phyloP scores from a whole-genome alignment of 2,888 invertebrate species.

The Parochlus steinenii region DNA sequence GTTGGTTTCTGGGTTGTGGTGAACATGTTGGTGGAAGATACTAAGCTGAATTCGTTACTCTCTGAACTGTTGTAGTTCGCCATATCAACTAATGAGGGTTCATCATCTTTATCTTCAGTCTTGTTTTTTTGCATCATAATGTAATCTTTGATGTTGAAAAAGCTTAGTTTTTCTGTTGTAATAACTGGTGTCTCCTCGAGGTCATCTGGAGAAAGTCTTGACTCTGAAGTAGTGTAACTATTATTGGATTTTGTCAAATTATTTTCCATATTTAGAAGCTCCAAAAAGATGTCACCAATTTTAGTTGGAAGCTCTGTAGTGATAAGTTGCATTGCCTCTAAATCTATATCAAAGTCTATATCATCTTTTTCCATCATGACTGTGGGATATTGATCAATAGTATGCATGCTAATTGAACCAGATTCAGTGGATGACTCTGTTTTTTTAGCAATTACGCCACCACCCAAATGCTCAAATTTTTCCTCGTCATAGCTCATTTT shows the following conservation, averaged over 20 bases:
- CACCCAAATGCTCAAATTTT: slow-evolving; percentile 28
- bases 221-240: slow-evolving; percentile 2
- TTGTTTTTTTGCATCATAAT: slow-evolving; percentile 15
- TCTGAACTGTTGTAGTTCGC: slow-evolving; percentile 14
- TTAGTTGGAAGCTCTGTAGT: neutral
- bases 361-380: neutral
- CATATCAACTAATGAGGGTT: no score
- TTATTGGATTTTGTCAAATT: neutral
- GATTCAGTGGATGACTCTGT: slow-evolving; percentile 18
- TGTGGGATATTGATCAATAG: no score
- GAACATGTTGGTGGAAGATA: neutral
- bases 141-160: slow-evolving; percentile 29
- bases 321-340: slow-evolving; percentile 1
- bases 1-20: slow-evolving; percentile 8
- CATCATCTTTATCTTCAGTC: slow-evolving; percentile 5
- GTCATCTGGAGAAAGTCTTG: slow-evolving; percentile 7
- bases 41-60: neutral
- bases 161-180: slow-evolving; percentile 21
- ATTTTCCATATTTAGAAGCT: slow-evolving; percentile 2
- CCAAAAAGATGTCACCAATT: slow-evolving; percentile 7
- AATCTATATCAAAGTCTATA: neutral
- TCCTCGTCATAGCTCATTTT: slow-evolving; percentile 16
- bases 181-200: slow-evolving; percentile 2
- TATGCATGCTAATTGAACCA: neutral
- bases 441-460: slow-evolving; percentile 29